Evolutionary conservation across 2,113 vertebrate genomes (phyloP), one percentile per base, ranked within the genome.

Genomic region (Chaenogobius annularis): DNA sequence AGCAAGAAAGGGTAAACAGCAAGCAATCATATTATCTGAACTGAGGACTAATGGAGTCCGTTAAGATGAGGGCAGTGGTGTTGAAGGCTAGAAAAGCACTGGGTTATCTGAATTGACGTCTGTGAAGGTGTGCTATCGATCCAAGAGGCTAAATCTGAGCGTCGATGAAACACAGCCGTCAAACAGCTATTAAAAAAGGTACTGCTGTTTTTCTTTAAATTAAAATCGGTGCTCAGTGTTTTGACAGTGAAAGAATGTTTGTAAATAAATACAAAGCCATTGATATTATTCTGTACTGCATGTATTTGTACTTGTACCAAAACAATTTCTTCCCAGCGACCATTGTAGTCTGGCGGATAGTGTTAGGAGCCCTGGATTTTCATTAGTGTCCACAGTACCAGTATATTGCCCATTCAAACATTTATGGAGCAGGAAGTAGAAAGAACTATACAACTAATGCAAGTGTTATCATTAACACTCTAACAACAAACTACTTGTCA

Each of bases 21-120:
- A 73, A 88, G 86, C 84, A 85, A 86, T 89, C 84, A 89, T 89
- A 90, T 88, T 84, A 90, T 89, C 84, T 88, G 73, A 75, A 79
- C 65, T 75, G 81, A 88, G 85, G 82, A 75, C 69, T 87, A 90
- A 92, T 91, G 87, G 87, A 90, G 91, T 90, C 83, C 55, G 76
- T 85, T 87, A 82, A 83, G 87, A 88, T 88, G 84, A 90, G 40
- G 52, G 22, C 66, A 22, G n/a, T 62, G 74, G 83, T 83, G 82
- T 84, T 69, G 66, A 82, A 82, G 76, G 84, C 67, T 19, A 72
- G 58, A 56, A 22, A 22, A 73, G 52, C 20, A 62, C 66, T 46
- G 58, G 22, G 74, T 71, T 56, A 63, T 12, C 52, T 50, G 62
- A 68, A 72, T 48, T 35, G 73, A 78, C 71, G 61, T 14, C 15